Evolutionary conservation across 1,140 invertebrate species (phyloP), one percentile per base, ranked within the genome.

Genomic region (Drosophila paulistorum): DNA sequence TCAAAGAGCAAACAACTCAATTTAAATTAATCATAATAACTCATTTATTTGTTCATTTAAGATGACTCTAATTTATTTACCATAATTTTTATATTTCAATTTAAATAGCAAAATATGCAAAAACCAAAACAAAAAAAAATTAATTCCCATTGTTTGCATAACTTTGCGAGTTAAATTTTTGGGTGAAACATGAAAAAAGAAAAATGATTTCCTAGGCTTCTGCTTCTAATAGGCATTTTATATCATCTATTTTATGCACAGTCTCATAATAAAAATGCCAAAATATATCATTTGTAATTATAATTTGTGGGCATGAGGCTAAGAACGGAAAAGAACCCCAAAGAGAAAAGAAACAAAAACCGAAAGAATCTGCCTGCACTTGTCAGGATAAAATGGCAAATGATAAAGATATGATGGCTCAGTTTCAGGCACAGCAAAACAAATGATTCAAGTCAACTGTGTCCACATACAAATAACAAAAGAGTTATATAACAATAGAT

Each of bases 401-500:
- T 71, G 71, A 81, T 67, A 64, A 65, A 75, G 63, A 57, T 77
- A 69, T 64, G 10, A 54, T 30, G 5, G 68, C 59, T 20, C 59
- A 17, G 45, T 51, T 35, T 37, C n/a, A 57, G 62, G 37, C 26
- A 33, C 51, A 51, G 30, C 33, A 69, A 71, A 84, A 84, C 74
- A 84, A 85, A 84, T 84, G 77, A 66, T 45, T 45, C 62, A 75
- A 85, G 77, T 84, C 78, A 84, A 78, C 69, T 63, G 65, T 65
- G 63, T 63, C 23, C 59, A 14, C 39, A 17, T 48, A 64, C 17
- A 17, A 17, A 17, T 64, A 81, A 86, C 82, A 86, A 87, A 86
- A 86, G 83, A 87, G 83, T 82, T 86, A 82, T 63, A 65, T 65
- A 77, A 85, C 82, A 82, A 86, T 69, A 37, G 68, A 33, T 51